Evolutionary conservation across 2,113 vertebrate genomes (phyloP).

Genomic region (Falco punctatus): DNA sequence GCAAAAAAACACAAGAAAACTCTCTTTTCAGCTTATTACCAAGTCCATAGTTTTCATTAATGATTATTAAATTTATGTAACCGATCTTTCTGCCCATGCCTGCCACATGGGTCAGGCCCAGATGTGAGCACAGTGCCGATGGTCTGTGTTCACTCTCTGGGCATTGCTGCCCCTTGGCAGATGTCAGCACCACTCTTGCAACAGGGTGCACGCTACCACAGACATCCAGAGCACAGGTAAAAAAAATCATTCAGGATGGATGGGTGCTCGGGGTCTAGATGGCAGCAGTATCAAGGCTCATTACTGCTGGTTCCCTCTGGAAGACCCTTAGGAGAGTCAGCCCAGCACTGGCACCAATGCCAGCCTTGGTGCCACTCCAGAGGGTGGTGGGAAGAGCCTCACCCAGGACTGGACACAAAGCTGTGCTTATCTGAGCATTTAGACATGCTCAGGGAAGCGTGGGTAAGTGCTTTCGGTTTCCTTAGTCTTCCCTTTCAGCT

Average conservation of each 20-base stretch:
- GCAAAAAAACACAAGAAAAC: not conserved
- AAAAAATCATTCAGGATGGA: not conserved
- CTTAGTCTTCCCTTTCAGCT: not conserved
- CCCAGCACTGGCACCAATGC: fast-evolving
- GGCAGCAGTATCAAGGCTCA: fast-evolving
- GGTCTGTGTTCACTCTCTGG: not conserved
- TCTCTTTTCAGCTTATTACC: not conserved
- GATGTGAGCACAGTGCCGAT: not conserved
- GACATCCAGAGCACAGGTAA: not conserved
- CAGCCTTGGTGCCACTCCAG: not conserved
- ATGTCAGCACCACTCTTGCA: not conserved
- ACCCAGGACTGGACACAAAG: not conserved
- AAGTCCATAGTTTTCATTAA: not conserved
- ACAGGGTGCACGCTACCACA: fast-evolving
- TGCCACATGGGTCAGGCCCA: not conserved
- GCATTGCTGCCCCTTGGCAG: not conserved
- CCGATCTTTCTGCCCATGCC: not conserved
- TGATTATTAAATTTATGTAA: not conserved
- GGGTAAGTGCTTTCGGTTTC: not conserved
- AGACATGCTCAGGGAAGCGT: not conserved
- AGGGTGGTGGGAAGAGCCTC: not conserved
- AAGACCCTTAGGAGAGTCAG: not conserved
- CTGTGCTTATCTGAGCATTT: not conserved
- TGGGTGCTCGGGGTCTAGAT: not conserved
- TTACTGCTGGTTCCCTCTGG: not conserved